Percentiles rank a stretch among this genome's conserved stretches.
Conservation (phyloP, 2,797 vertebrate genomes). For the Epinephelus awoara region DNA sequence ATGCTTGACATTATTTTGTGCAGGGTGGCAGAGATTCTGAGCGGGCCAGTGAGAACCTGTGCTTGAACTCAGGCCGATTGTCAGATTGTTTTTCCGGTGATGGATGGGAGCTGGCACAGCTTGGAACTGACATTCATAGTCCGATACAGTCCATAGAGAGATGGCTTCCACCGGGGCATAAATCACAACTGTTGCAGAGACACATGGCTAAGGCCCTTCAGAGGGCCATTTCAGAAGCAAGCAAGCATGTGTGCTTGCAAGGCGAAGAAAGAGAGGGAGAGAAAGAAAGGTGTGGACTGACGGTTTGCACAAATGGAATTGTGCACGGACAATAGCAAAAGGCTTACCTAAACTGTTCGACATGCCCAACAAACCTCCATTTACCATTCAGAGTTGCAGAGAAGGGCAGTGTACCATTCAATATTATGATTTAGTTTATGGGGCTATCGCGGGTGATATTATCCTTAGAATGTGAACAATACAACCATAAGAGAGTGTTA, state of each 20-base stretch:
- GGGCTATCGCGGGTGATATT: slow-evolving; percentile 29
- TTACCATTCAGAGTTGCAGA: slow-evolving; percentile 35
- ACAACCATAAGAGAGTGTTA: slow-evolving; percentile 47
- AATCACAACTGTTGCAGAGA: slow-evolving; percentile 66
- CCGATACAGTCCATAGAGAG: slow-evolving; percentile 70
- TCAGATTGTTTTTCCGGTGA: slow-evolving; percentile 72
- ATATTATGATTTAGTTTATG: slow-evolving; percentile 53
- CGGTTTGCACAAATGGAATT: slow-evolving; percentile 52
- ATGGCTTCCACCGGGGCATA: slow-evolving; percentile 72
- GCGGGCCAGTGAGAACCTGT: slow-evolving; percentile 46
- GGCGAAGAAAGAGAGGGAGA: slow-evolving; percentile 19
- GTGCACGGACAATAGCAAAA: slow-evolving; percentile 50
- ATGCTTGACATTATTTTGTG: slow-evolving; percentile 30
- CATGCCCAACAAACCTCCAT: slow-evolving; percentile 63
- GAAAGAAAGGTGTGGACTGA: slow-evolving; percentile 17
- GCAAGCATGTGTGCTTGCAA: slow-evolving; percentile 37
- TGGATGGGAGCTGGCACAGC: slow-evolving; percentile 67
- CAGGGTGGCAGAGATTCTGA: slow-evolving; percentile 15
- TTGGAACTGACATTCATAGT: slow-evolving; percentile 80
- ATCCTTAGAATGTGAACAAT: slow-evolving; percentile 52
- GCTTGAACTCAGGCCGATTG: slow-evolving; percentile 62
- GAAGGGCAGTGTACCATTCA: slow-evolving; percentile 33
- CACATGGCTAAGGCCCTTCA: slow-evolving; percentile 46
- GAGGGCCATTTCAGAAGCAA: slow-evolving; percentile 66
- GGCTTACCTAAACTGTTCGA: slow-evolving; percentile 43